Evolutionary conservation across 2,113 vertebrate genomes (phyloP).

Genomic region (Hemibagrus wyckioides): DNA sequence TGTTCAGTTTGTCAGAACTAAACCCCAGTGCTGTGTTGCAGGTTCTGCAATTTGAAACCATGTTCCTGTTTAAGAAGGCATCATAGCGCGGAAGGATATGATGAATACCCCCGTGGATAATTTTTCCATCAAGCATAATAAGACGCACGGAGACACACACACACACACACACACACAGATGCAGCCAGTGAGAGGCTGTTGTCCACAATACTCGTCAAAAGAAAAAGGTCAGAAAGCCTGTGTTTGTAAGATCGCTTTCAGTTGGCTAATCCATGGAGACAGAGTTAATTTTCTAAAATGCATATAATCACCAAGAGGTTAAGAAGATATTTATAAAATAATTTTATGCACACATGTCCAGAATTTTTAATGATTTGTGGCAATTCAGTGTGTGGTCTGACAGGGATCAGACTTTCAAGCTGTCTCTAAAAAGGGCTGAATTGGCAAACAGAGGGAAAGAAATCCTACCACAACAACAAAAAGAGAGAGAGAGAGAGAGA

Average conservation of each 20-base stretch:
- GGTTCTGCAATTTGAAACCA: background rate
- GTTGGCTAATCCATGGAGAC: background rate
- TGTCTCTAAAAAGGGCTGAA: slow-evolving; percentile 55
- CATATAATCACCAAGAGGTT: background rate
- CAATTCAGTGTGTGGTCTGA: background rate
- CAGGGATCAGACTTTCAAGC: background rate
- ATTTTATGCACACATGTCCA: background rate
- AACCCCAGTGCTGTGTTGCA: background rate
- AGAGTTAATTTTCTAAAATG: background rate
- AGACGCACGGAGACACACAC: background rate
- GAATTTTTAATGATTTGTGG: background rate
- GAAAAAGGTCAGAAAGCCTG: background rate
- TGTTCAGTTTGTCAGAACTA: background rate
- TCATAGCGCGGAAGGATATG: background rate
- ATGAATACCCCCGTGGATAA: background rate
- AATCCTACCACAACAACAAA: slow-evolving; percentile 50
- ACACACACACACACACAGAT: background rate
- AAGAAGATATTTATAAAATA: background rate
- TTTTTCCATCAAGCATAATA: background rate
- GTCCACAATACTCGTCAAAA: slow-evolving; percentile 34
- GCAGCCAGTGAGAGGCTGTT: slow-evolving; percentile 44
- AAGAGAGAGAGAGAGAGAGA: slow-evolving; percentile 52
- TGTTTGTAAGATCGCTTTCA: background rate
- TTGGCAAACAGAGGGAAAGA: slow-evolving; percentile 62
- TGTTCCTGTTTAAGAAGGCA: background rate